Percentiles rank a stretch among this genome's conserved stretches.
These are phyloP conservation scores for Eupeodes corollae DNA, from an alignment of 1,140 invertebrate genomes.

Conservation along the genomic window DNA sequence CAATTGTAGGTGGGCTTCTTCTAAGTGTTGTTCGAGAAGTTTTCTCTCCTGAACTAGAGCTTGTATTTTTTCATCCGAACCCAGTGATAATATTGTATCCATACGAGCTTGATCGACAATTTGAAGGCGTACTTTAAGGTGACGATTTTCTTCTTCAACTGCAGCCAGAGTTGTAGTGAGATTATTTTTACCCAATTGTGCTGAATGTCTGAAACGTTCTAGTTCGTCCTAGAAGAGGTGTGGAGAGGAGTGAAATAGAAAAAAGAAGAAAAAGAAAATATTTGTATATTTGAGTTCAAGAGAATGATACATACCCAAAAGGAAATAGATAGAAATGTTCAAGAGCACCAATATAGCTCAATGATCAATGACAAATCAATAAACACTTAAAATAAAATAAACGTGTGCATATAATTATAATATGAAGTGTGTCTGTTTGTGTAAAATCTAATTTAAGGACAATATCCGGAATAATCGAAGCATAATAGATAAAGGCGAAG, in stretches of 20 bases:
- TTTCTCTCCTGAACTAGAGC: conserved; percentile 46
- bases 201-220: conserved; percentile 44
- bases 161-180: conserved; percentile 45
- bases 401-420: background rate
- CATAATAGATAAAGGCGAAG: too few species aligned
- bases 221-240: conserved; percentile 43
- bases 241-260: background rate
- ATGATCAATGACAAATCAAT: too few species aligned
- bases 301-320: background rate
- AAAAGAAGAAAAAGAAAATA: background rate
- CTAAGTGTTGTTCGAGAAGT: conserved; percentile 60
- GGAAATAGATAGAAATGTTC: background rate
- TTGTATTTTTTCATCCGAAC: conserved; percentile 48
- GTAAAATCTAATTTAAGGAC: too few species aligned
- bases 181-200: conserved; percentile 44
- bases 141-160: conserved; percentile 47
- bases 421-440: too few species aligned
- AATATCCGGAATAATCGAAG: too few species aligned
- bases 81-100: conserved; percentile 30
- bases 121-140: conserved; percentile 49
- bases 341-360: too few species aligned
- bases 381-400: background rate
- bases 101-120: conserved; percentile 44
- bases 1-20: conserved; percentile 72
- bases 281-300: background rate